These are phyloP conservation scores for Cataglyphis albicans DNA, from an alignment of 2,888 invertebrate species.

Conservation along the genomic window DNA sequence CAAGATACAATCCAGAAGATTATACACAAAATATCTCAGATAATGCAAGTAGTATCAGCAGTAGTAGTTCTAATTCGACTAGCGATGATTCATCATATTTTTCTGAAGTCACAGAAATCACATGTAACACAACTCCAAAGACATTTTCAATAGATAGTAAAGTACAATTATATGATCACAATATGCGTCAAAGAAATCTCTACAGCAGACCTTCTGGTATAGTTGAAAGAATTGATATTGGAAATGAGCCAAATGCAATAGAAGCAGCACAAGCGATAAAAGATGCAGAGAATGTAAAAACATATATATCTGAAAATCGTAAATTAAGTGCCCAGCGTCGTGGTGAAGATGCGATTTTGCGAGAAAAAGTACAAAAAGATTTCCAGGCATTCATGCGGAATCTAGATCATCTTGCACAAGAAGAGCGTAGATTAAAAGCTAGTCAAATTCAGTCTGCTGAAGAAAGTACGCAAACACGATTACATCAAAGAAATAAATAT, in stretches of 20 bases:
- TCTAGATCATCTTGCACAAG: conserved; percentile 77
- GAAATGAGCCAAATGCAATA: conserved; percentile 81
- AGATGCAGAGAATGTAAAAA: conserved; percentile 68
- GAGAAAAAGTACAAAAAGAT: conserved; percentile 82
- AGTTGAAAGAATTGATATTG: conserved; percentile 80
- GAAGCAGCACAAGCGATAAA: conserved; percentile 78
- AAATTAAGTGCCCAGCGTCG: conserved; percentile 76
- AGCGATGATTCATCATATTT: conserved; percentile 83
- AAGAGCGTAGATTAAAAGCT: conserved; percentile 80
- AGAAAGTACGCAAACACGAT: conserved; percentile 56
- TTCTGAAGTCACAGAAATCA: conserved; percentile 75
- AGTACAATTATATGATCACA: conserved; percentile 82
- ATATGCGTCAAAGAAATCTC: conserved; percentile 76
- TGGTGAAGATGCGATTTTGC: conserved; percentile 80
- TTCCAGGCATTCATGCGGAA: conserved; percentile 80
- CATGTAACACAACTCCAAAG: conserved; percentile 66
- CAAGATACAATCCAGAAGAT: conserved; percentile 82
- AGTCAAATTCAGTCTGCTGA: conserved; percentile 71
- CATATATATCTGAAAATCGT: conserved; percentile 70
- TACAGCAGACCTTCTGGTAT: conserved; percentile 79
- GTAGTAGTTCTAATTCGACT: conserved; percentile 75
- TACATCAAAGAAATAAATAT: conserved; percentile 55
- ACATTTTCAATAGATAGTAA: conserved; percentile 70
- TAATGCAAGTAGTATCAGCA: conserved; percentile 72
- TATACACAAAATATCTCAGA: conserved; percentile 78